A percentile compares a stretch with the other conserved stretches of the same genome.
These are phyloP conservation scores for Meandrusa payeni DNA, from an alignment of 2,888 invertebrate species.

Conservation along the genomic window DNA sequence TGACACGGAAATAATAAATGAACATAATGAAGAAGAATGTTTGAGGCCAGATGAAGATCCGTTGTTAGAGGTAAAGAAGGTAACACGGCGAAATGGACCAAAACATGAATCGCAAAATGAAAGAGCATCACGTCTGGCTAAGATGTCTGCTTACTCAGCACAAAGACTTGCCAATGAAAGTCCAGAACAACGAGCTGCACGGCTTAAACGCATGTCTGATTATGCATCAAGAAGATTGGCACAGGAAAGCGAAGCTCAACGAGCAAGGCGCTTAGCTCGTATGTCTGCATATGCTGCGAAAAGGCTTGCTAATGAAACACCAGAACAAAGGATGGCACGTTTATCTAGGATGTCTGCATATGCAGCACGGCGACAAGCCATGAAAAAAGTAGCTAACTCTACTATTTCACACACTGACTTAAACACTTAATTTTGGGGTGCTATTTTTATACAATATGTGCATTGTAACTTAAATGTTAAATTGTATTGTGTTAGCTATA, in stretches of 20 bases:
- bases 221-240: slow-evolving; percentile 66
- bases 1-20: slow-evolving; percentile 16
- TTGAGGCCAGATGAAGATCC: slow-evolving; percentile 44
- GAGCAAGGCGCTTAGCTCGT: slow-evolving; percentile 58
- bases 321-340: slow-evolving; percentile 48
- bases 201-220: slow-evolving; percentile 69
- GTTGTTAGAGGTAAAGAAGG: slow-evolving; percentile 32
- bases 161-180: slow-evolving; percentile 65
- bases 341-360: slow-evolving; percentile 69
- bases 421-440: too few species aligned
- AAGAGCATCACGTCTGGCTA: slow-evolving; percentile 54
- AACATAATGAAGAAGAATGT: slow-evolving; percentile 29
- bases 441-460: too few species aligned
- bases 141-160: slow-evolving; percentile 66
- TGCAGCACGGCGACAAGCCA: slow-evolving; percentile 61
- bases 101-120: slow-evolving; percentile 56
- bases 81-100: slow-evolving; percentile 40
- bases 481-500: too few species aligned
- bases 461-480: too few species aligned
- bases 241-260: slow-evolving; percentile 59
- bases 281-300: slow-evolving; percentile 73
- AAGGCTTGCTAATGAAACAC: slow-evolving; percentile 63
- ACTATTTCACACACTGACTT: background rate
- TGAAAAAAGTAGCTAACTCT: slow-evolving; percentile 42
- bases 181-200: slow-evolving; percentile 56